These are phyloP conservation scores for Aphrophora alni DNA, from an alignment of 2,888 invertebrate species.

Conservation along the genomic window DNA sequence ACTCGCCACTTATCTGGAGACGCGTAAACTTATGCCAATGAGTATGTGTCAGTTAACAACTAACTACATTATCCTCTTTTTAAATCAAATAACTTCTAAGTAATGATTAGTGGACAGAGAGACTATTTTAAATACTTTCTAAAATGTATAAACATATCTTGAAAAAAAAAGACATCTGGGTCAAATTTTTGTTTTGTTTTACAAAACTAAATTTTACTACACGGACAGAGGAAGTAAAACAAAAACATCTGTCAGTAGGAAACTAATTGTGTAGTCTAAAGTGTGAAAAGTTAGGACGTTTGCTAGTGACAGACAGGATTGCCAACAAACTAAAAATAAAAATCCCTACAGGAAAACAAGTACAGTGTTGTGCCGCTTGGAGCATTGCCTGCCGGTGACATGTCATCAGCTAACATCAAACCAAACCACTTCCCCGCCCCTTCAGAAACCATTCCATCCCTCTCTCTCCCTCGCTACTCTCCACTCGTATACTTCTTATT, in stretches of 20 bases:
- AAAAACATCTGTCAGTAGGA: neutral
- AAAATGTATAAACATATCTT: no score
- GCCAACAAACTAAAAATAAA: conserved; percentile 9
- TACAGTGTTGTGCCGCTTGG: conserved; percentile 9
- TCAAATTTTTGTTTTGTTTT: no score
- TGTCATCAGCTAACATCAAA: conserved; percentile 2
- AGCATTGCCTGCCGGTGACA: neutral
- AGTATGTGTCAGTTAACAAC: no score
- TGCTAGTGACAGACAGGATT: conserved; percentile 2
- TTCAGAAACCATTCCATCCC: no score
- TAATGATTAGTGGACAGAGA: no score
- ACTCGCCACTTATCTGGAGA: no score
- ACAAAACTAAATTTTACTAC: no score
- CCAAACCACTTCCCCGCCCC: neutral
- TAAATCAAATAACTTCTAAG: no score
- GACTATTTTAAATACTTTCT: no score
- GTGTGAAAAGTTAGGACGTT: conserved; percentile 9
- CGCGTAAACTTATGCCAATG: no score
- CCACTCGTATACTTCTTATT: neutral
- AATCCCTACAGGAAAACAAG: conserved; percentile 9
- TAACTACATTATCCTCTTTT: no score
- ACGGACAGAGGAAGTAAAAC: neutral
- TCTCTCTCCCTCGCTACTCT: neutral
- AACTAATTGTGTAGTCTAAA: neutral
- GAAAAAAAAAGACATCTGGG: no score